Conservation (phyloP, 2,113 vertebrate genomes). For the Tetrax tetrax region DNA sequence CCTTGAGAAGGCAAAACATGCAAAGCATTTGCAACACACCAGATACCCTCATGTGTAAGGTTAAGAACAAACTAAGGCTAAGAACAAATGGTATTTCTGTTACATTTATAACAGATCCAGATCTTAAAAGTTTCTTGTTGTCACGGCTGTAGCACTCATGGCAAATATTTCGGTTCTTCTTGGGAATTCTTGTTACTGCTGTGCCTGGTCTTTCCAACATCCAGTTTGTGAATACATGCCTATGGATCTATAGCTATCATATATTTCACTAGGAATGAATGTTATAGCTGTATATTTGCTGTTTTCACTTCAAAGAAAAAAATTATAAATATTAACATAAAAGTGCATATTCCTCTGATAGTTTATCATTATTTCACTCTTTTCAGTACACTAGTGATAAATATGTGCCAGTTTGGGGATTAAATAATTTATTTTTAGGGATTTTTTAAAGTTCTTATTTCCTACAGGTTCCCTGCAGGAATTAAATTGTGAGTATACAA, state of each 20-base stretch:
- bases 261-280: not conserved
- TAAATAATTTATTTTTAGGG: not conserved
- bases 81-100: not conserved
- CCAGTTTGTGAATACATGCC: not conserved
- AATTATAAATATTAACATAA: not conserved
- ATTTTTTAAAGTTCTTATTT: not conserved
- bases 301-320: not conserved
- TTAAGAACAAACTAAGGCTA: not conserved
- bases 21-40: not conserved
- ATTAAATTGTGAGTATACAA: not conserved
- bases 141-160: not conserved
- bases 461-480: not conserved
- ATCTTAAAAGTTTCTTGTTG: not conserved
- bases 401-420: not conserved
- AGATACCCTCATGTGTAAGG: not conserved
- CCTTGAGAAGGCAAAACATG: not conserved
- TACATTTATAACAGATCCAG: not conserved
- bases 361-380: not conserved
- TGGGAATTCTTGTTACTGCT: not conserved
- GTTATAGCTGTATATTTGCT: not conserved
- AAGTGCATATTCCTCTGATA: not conserved
- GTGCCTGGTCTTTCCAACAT: not conserved
- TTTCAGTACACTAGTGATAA: not conserved
- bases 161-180: not conserved
- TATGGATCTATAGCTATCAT: not conserved